These are phyloP conservation scores for Neodon shergylaensis DNA, from an alignment of 2,113 vertebrate species.

Conservation along the genomic window DNA sequence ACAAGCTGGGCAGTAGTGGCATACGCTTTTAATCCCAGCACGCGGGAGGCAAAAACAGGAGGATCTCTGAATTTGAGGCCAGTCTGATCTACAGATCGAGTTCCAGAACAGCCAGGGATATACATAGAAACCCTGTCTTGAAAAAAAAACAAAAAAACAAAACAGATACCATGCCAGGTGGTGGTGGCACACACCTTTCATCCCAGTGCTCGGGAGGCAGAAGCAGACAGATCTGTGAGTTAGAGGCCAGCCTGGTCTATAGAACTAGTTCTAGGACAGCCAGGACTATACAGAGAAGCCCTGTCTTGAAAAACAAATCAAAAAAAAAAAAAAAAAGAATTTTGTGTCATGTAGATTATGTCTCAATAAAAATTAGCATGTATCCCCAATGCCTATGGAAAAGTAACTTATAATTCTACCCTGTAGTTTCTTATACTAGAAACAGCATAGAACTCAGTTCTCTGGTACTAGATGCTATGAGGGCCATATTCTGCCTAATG, in stretches of 20 bases:
- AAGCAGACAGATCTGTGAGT: background rate
- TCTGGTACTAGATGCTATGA: background rate
- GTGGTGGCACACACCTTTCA: background rate
- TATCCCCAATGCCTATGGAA: background rate
- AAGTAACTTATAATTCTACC: conserved; percentile 26
- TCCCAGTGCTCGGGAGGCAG: background rate
- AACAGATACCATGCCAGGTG: background rate
- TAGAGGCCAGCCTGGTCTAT: background rate
- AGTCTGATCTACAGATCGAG: background rate
- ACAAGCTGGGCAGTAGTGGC: background rate
- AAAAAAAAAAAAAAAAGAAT: background rate
- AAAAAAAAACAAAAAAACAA: background rate
- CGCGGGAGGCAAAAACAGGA: background rate
- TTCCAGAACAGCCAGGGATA: background rate
- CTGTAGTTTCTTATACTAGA: conserved; percentile 32
- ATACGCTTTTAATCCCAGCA: background rate
- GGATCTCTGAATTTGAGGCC: background rate
- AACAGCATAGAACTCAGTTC: conserved; percentile 17
- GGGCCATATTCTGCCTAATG: conserved; percentile 6
- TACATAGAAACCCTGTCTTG: background rate
- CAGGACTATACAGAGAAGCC: background rate
- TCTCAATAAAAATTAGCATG: conserved; percentile 1
- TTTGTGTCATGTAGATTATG: conserved; percentile 46
- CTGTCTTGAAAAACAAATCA: background rate
- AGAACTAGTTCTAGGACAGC: background rate